These are phyloP conservation scores for Euwallacea similis DNA, from an alignment of 1,140 invertebrate species.

Conservation along the genomic window DNA sequence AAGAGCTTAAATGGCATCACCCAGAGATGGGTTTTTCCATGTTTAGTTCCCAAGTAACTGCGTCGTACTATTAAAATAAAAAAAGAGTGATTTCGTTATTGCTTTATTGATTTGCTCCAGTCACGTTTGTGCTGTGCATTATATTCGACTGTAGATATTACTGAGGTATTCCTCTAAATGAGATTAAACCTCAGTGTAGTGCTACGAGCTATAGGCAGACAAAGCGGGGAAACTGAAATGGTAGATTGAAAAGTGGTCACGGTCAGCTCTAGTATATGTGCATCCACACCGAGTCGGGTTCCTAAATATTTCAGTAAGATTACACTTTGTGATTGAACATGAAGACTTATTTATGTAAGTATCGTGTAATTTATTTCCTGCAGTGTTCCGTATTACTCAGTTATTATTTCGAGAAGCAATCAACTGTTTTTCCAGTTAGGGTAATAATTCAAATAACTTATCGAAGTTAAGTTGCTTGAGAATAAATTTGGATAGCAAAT, in stretches of 20 bases:
- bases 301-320: too few species aligned
- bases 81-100: conserved; percentile 15
- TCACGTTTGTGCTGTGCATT: conserved; percentile 8
- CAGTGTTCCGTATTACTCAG: too few species aligned
- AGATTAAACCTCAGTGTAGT: background rate
- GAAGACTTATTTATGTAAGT: too few species aligned
- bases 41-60: background rate
- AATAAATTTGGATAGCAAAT: too few species aligned
- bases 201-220: background rate
- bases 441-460: too few species aligned
- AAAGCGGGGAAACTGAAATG: background rate
- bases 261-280: conserved; percentile 6
- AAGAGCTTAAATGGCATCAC: too few species aligned
- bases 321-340: too few species aligned
- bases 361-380: too few species aligned
- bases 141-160: background rate
- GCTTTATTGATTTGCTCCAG: conserved; percentile 18
- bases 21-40: conserved; percentile 17
- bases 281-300: too few species aligned
- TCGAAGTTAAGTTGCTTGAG: too few species aligned
- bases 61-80: background rate
- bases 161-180: background rate
- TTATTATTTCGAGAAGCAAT: too few species aligned
- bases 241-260: conserved; percentile 12
- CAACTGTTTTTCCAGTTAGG: too few species aligned